These are phyloP conservation scores for Solea senegalensis DNA, from an alignment of 2,113 vertebrate genomes.

Conservation along the genomic window DNA sequence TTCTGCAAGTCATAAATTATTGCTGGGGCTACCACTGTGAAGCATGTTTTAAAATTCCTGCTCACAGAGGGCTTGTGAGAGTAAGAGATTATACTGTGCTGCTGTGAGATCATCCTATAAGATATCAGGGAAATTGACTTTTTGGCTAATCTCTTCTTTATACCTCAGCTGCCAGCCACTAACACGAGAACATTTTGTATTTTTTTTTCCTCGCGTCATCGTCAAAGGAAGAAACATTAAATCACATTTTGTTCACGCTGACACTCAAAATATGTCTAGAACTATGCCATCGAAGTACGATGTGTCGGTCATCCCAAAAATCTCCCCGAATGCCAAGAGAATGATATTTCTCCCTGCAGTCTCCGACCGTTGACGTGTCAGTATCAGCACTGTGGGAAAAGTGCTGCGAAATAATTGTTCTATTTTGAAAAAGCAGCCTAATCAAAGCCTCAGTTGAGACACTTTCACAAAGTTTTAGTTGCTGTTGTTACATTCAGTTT, in stretches of 20 bases:
- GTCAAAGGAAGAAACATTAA: background rate
- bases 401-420: no score
- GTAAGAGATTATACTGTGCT: conserved; percentile 24
- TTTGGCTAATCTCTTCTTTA: background rate
- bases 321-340: no score
- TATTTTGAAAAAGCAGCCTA: background rate
- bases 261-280: no score
- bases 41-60: conserved; percentile 57
- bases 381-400: no score
- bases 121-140: conserved; percentile 28
- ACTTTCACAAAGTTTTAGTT: no score
- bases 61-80: conserved; percentile 1
- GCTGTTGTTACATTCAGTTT: no score
- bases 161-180: background rate
- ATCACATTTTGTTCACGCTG: no score
- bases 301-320: no score
- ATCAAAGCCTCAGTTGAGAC: background rate
- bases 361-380: no score
- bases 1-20: conserved; percentile 13
- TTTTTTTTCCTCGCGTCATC: conserved; percentile 6
- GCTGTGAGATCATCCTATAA: conserved; percentile 15
- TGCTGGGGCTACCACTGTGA: conserved; percentile 13
- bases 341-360: no score
- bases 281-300: no score
- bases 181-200: background rate